Evolutionary conservation across 2,113 vertebrate species (phyloP), one percentile per base, ranked within the genome.

Genomic region (Circaetus gallicus): DNA sequence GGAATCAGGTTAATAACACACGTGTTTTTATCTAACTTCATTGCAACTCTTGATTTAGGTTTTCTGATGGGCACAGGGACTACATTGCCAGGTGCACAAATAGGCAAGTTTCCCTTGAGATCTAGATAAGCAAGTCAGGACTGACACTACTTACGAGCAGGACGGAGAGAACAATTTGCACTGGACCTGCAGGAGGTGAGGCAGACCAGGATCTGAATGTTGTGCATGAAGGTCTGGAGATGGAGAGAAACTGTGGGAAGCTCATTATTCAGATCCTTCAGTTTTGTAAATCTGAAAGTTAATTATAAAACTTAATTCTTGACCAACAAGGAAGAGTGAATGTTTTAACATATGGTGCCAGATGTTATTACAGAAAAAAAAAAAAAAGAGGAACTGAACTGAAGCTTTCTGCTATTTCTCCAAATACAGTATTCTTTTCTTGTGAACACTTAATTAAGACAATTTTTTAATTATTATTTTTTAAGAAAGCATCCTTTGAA

Each of bases 271-370:
- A 78, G 26, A 71, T 78, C 17, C 17, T 70, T 79, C 55, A 28
- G 43, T 38, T 32, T 4, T 77, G 29, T 79, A 43, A 91, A 56
- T 61, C 55, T 61, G 13, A 66, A 87, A 89, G 80, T 95, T 92
- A 87, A 92, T 96, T 80, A 73, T 34, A 58, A 95, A 89, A 74
- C 61, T 66, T 62, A 34, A 82, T 82, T 93, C 70, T 84, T 96
- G 11, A 83, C 55, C 89, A 84, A 61, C 59, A 63, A 72, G 56
- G 50, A 73, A 90, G 38, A 89, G 9, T 63, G n/a, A 82, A 21
- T 84, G 26, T 43, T 97, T 89, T 78, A 96, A 74, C 92, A 95
- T 96, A 86, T 86, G 93, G 90, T 94, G 84, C 93, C 96, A 97
- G 94, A 90, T 95, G 79, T 95, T 94, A 70, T 8, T 83, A 26